Conservation (phyloP, 2,888 invertebrate species). For the Selenia dentaria region DNA sequence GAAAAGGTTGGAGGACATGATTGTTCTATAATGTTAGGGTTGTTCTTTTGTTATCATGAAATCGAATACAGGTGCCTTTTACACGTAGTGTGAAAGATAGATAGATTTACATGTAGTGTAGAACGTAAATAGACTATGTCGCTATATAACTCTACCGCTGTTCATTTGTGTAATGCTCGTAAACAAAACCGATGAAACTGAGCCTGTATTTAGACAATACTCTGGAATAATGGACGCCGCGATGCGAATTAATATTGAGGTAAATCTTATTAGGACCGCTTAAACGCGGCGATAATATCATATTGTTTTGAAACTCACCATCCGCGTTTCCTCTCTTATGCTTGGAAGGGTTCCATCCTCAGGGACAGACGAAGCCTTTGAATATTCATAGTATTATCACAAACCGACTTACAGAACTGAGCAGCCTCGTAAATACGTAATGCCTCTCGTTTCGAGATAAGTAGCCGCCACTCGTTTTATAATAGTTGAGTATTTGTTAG, state of each 20-base stretch:
- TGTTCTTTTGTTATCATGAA: slow-evolving; percentile 65
- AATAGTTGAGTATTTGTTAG: slow-evolving; percentile 39
- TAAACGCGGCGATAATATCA: slow-evolving; percentile 82
- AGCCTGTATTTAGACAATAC: slow-evolving; percentile 73
- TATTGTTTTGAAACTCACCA: slow-evolving; percentile 81
- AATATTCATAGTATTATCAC: slow-evolving; percentile 81
- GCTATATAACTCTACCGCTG: slow-evolving; percentile 40
- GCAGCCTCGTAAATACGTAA: slow-evolving; percentile 69
- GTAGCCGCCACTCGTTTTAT: slow-evolving; percentile 48
- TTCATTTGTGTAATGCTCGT: slow-evolving; percentile 49
- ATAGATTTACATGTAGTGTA: too few species aligned
- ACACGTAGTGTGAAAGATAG: slow-evolving; percentile 22
- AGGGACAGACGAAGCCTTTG: slow-evolving; percentile 69
- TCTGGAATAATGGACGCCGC: slow-evolving; percentile 77
- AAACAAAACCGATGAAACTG: slow-evolving; percentile 56
- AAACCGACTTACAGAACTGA: slow-evolving; percentile 75
- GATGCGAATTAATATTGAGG: slow-evolving; percentile 83
- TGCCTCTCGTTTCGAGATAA: slow-evolving; percentile 59
- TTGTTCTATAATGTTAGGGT: slow-evolving; percentile 74
- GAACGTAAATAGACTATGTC: slow-evolving; percentile 11
- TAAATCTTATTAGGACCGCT: slow-evolving; percentile 83
- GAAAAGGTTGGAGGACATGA: slow-evolving; percentile 78
- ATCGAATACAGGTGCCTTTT: slow-evolving; percentile 42
- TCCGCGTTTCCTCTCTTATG: slow-evolving; percentile 79
- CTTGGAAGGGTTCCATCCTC: slow-evolving; percentile 78